Base-by-base conservation (phyloP, 2,113 vertebrate species). In the Nothobranchius furzeri region DNA sequence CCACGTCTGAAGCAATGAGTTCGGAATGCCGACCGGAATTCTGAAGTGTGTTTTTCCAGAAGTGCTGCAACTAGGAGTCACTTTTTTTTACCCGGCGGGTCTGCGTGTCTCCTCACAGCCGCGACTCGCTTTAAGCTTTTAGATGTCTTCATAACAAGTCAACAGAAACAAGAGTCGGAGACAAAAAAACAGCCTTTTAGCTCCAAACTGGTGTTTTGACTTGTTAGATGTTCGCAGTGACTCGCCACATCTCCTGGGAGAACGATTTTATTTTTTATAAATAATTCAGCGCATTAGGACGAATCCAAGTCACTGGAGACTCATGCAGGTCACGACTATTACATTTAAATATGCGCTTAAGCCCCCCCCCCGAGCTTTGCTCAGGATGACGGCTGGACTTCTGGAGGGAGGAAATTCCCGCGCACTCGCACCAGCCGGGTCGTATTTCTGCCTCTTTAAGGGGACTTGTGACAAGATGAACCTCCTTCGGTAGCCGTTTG, bases 21-120 rank as follows among this genome's bases (percentile, higher is more conserved):
- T 90, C 89, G 87, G 87, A 90, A 89, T 82, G 88, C 85, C 79
- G 85, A 88, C 87, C 88, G 73, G 85, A 85, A 86, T 79, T 80
- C 20, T 84, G 85, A 83, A 88, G 86, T 87, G 86, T 88, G 81
- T 80, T 30, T 87, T 83, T 87, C 20, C 20, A 20, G 20, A 20
- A 20, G 20, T 20, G 20, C 20, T 20, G 20, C 20, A 20, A 20
- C 20, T 20, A 20, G 20, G 20, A 20, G 20, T 20, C 20, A 1
- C 20, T 20, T 20, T 20, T 20, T 20, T 20, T 20, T 20, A 20
- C 20, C 20, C 20, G 20, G 49, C 66, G 60, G 1, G 66, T 59
- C 9, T 64, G 75, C 64, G 78, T 68, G 0, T 76, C 7, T 75
- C 63, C 68, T 59, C 81, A 55, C 58, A 43, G 64, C 40, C 59